phyloP scores from a whole-genome alignment of 1,140 invertebrate species.

The Temnothorax nylanderi region DNA sequence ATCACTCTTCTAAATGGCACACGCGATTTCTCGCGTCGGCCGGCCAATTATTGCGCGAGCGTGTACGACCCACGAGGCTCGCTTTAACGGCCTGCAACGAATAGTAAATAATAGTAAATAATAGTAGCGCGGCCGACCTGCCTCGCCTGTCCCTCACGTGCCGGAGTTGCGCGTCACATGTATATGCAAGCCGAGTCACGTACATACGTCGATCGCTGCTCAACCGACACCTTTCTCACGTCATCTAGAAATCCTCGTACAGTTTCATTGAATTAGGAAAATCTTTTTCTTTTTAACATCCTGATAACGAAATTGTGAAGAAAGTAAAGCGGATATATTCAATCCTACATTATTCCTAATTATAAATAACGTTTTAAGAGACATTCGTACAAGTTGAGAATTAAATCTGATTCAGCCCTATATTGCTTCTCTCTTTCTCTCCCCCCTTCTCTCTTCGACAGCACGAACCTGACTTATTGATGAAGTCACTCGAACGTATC shows the following conservation, averaged over 20 bases:
- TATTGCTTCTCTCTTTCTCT: not conserved
- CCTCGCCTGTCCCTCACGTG: conserved; percentile 70
- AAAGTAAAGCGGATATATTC: not conserved
- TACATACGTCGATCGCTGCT: conserved; percentile 65
- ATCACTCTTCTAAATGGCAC: conserved; percentile 43
- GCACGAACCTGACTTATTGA: conserved; percentile 42
- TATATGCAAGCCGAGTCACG: conserved; percentile 46
- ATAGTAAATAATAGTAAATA: conserved; percentile 74
- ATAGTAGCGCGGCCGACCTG: conserved; percentile 53
- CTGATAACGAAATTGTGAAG: not conserved
- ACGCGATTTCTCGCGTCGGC: conserved; percentile 48
- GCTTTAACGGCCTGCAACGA: conserved; percentile 51
- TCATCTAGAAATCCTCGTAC: not conserved
- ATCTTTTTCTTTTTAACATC: not conserved
- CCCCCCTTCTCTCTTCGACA: not conserved
- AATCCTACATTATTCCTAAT: not conserved
- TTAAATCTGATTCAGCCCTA: not conserved
- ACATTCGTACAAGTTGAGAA: not conserved
- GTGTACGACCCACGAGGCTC: not conserved
- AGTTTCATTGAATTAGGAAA: not conserved
- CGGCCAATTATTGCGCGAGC: conserved; percentile 63
- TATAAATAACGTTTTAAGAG: not conserved
- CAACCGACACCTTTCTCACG: conserved; percentile 9
- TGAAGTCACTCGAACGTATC: conserved; percentile 56
- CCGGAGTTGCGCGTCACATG: conserved; percentile 68